Evolutionary conservation across 2,888 invertebrate species (phyloP).

Genomic region (Cheilosia vernalis): DNA sequence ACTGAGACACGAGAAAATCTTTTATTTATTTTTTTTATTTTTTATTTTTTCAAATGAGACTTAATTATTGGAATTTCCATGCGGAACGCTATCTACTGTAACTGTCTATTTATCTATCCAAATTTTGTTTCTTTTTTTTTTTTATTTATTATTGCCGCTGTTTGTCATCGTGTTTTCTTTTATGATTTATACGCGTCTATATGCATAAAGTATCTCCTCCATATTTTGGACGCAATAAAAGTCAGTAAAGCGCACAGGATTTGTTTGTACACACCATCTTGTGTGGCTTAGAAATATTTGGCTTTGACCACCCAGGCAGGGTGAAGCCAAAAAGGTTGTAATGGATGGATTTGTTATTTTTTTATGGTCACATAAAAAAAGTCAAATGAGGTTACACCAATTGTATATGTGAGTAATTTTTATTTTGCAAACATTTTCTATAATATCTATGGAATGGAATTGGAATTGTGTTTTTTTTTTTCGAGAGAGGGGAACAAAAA

Average conservation of each 20-base stretch:
- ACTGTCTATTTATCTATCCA: conserved; percentile 54
- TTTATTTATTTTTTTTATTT: conserved; percentile 5
- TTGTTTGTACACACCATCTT: background rate
- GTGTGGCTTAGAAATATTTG: conserved; percentile 29
- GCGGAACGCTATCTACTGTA: conserved; percentile 50
- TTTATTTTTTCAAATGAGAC: conserved; percentile 18
- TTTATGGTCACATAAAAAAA: conserved; percentile 43
- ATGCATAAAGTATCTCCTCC: conserved; percentile 49
- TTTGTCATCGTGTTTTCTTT: conserved; percentile 24
- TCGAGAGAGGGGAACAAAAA: too few species aligned
- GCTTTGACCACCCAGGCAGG: conserved; percentile 31
- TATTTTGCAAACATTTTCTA: conserved; percentile 4
- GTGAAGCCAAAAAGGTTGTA: conserved; percentile 25
- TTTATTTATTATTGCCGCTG: conserved; percentile 61
- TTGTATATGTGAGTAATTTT: conserved; percentile 40
- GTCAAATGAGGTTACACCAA: conserved; percentile 38
- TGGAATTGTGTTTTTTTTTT: conserved; percentile 10
- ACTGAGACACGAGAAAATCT: conserved; percentile 35
- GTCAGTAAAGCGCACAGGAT: background rate
- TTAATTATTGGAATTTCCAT: conserved; percentile 65
- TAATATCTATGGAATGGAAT: conserved; percentile 13
- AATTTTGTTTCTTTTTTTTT: conserved; percentile 59
- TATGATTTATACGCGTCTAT: conserved; percentile 55
- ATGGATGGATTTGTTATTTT: conserved; percentile 31
- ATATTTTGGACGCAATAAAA: conserved; percentile 17